Base-by-base conservation (phyloP, 2,113 vertebrate genomes). In the Glaucomys volans region DNA sequence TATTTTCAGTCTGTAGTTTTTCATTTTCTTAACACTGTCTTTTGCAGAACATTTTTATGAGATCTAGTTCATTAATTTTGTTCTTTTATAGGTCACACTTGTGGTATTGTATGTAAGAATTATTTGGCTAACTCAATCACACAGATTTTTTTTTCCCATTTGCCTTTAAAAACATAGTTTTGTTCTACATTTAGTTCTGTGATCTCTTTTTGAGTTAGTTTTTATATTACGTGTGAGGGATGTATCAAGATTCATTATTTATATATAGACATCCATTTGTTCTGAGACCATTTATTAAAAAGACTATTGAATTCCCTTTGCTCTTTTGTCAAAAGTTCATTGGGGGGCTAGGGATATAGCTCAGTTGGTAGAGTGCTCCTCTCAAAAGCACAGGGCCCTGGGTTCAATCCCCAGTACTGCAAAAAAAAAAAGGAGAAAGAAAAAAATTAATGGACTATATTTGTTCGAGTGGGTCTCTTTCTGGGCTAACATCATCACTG, bases 401-500 rank as follows among this genome's bases (percentile, higher is more conserved):
- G n/a, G n/a, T n/a, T n/a, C n/a, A n/a, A n/a, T n/a, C n/a, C n/a
- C n/a, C n/a, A n/a, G n/a, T n/a, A n/a, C n/a, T n/a, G n/a, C n/a
- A n/a, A n/a, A n/a, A n/a, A n/a, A n/a, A n/a, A n/a, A n/a, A n/a
- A n/a, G n/a, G n/a, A n/a, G n/a, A n/a, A n/a, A n/a, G n/a, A n/a
- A n/a, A n/a, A n/a, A 89, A 89, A n/a, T 44, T 91, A 40, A 37
- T 50, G 40, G 20, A 37, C 20, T 0, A 20, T 87, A 83, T 94
- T 83, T 91, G n/a, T 94, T 77, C 88, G n/a, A 66, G 9, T 92
- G 47, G 5, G 20, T 91, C 35, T 88, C 5, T 92, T 88, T 87
- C 76, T 95, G n/a, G n/a, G 40, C 47, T 82, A 20, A 67, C 59
- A 81, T 47, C n/a, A 82, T 93, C 28, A 18, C 37, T 90, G 79